A percentile compares a stretch with the other conserved stretches of the same genome.
These are phyloP conservation scores for Tinamus major DNA, from an alignment of 2,797 vertebrate species.

Conservation along the genomic window DNA sequence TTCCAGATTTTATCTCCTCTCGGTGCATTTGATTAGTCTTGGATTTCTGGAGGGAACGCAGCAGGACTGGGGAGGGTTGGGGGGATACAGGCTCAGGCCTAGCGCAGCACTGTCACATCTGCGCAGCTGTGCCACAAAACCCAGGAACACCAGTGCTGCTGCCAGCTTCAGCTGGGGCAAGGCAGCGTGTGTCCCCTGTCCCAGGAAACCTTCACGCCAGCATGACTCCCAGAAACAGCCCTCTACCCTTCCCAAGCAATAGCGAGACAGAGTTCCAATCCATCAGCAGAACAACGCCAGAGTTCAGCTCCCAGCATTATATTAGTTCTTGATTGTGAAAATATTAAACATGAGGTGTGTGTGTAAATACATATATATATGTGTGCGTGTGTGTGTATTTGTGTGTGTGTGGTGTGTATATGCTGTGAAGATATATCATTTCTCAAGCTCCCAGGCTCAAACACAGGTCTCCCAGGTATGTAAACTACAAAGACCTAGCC, in stretches of 20 bases:
- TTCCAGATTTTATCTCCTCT: conserved; percentile 41
- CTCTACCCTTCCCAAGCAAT: background rate
- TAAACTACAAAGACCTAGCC: background rate
- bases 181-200: background rate
- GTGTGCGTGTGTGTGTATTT: background rate
- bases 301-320: background rate
- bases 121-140: background rate
- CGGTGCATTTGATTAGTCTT: background rate
- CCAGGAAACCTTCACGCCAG: background rate
- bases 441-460: background rate
- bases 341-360: background rate
- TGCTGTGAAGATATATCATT: background rate
- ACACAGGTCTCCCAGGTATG: accelerated
- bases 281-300: background rate
- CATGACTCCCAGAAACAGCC: background rate
- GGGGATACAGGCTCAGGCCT: background rate
- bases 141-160: background rate
- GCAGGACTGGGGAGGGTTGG: background rate
- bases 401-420: no score
- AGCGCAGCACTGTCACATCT: background rate
- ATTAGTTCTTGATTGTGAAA: background rate
- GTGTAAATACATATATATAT: no score
- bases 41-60: conserved; percentile 21
- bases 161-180: background rate
- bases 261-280: background rate